Evolutionary conservation across 2,888 invertebrate genomes (phyloP).

Genomic region (Abrostola tripartita): DNA sequence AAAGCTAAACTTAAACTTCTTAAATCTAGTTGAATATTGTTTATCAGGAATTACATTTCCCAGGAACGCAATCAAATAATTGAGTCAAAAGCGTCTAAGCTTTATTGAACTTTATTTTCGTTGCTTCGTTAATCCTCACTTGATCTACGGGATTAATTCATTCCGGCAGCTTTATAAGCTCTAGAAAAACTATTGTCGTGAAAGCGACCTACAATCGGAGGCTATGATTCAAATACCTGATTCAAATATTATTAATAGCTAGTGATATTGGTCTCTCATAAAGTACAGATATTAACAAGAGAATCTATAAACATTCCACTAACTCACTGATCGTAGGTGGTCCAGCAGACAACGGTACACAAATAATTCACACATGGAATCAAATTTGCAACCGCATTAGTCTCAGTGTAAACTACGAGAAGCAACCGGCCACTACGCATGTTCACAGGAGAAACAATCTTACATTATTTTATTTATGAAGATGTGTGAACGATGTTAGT

Average conservation of each 20-base stretch:
- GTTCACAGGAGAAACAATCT: neutral
- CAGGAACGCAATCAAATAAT: neutral
- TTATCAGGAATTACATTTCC: neutral
- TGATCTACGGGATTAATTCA: neutral
- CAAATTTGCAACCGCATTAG: constrained; percentile 22
- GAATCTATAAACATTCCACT: constrained; percentile 13
- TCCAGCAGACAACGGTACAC: constrained; percentile 14
- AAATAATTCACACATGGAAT: constrained; percentile 21
- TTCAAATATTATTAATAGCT: no score
- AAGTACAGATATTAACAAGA: neutral
- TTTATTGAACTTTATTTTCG: neutral
- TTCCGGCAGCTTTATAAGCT: no score
- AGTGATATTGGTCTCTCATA: neutral
- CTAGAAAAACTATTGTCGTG: no score
- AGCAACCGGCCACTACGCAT: no score
- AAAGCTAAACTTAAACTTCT: neutral
- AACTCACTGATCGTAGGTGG: constrained; percentile 15
- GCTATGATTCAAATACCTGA: no score
- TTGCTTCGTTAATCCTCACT: neutral
- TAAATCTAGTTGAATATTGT: neutral
- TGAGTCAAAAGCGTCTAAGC: neutral
- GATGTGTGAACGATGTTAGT: no score
- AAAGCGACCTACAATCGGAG: no score
- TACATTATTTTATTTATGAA: neutral
- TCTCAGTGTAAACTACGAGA: constrained; percentile 15